Evolutionary conservation across 2,113 vertebrate species (phyloP), one percentile per base, ranked within the genome.

Genomic region (Peucedramus taeniatus): DNA sequence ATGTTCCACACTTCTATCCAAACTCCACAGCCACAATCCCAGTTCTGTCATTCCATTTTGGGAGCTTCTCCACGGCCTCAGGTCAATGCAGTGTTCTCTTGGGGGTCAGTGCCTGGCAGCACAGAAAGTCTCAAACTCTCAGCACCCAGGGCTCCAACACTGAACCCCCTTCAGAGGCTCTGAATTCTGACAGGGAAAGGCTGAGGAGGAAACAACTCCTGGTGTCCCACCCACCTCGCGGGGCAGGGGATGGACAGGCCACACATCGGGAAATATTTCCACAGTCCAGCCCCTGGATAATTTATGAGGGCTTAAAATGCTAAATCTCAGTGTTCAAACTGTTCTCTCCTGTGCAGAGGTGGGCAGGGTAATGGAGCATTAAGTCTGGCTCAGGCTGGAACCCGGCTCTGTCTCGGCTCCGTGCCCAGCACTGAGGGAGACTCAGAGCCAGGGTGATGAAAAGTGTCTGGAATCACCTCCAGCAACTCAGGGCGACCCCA

Each of bases 301-400:
- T 97, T 98, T 89, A 97, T 87, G 91, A 90, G 63, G 72, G 68
- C 53, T 88, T 75, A 69, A 88, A 90, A 72, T 31, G 87, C 93
- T 86, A 81, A 95, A 92, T 64, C 64, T 91, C 39, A 30, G 84
- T 13, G 65, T 71, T 84, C 57, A 33, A 40, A 59, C 59, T 30
- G 79, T 31, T 89, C 93, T 96, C 96, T 94, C 91, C 97, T 90
- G 97, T 35, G 94, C 90, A 70, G 90, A 97, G 97, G 93, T 97
- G 97, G 97, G 98, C 95, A 96, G 93, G 96, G 96, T 84, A 98
- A 98, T 93, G 97, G 94, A 95, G 97, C 97, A 83, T 97, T 82
- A 51, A 97, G 97, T 98, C 98, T 98, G 98, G 95, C 97, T 94
- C 57, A 59, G 84, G 78, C 94, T 91, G 93, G 77, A 92, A 93